Evolutionary conservation across 2,888 invertebrate species (phyloP).

Genomic region (Horisme vitalbata): DNA sequence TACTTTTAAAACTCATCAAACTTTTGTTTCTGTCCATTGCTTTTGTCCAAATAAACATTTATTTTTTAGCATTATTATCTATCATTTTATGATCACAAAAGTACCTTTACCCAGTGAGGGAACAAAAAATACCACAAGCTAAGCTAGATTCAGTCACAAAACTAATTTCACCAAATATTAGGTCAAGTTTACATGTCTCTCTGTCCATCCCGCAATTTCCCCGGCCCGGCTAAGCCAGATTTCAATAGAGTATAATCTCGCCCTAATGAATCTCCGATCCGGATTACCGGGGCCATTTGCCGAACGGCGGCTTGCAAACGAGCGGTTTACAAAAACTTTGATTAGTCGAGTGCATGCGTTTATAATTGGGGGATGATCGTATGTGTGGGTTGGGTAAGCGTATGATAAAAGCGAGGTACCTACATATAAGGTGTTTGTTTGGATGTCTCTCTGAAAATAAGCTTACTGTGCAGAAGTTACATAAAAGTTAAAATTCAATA

Average conservation of each 20-base stretch:
- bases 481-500: too few species aligned
- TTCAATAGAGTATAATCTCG: constrained; percentile 83
- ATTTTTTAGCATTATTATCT: too few species aligned
- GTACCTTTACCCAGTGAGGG: too few species aligned
- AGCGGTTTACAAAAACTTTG: constrained; percentile 72
- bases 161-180: constrained; percentile 20
- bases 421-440: too few species aligned
- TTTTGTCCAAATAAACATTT: too few species aligned
- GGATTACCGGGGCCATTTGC: constrained; percentile 75
- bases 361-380: constrained; percentile 18
- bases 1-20: too few species aligned
- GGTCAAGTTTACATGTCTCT: constrained; percentile 22
- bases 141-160: background rate
- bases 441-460: too few species aligned
- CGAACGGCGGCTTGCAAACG: constrained; percentile 66
- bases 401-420: too few species aligned
- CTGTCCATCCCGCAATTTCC: constrained; percentile 31
- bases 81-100: too few species aligned
- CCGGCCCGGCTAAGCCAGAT: constrained; percentile 72
- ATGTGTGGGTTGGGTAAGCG: background rate
- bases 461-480: too few species aligned
- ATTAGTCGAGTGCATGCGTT: constrained; percentile 56
- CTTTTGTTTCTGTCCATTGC: too few species aligned
- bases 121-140: too few species aligned
- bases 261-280: constrained; percentile 83